Base-by-base conservation (phyloP, 2,113 vertebrate genomes). In the Aleadryas rufinucha region DNA sequence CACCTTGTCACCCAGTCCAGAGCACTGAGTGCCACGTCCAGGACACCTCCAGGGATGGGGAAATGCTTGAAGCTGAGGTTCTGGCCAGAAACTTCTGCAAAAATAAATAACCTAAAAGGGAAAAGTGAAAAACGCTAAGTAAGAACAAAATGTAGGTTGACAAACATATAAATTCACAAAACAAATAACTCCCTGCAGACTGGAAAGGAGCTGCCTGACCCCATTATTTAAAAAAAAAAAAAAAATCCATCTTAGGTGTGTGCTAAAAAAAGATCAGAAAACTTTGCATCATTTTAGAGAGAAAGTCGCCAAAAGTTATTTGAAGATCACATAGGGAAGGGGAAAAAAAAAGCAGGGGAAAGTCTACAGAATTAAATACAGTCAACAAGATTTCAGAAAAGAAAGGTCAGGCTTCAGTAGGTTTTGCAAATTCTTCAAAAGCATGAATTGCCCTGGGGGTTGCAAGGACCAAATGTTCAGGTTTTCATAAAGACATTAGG, bases 351-450 rank as follows among this genome's bases (percentile, higher is more conserved):
- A 10, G 8, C 28, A 87, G 60, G 68, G 23, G 35, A 83, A 92
- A 88, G n/a, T 39, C 42, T 90, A 30, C 71, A 71, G 65, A 95
- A 96, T 90, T 92, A 86, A 91, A 93, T n/a, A 61, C 49, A 93
- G 95, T 90, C 85, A 82, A 88, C 91, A 91, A 82, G 81, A 90
- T 93, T 95, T 87, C 71, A 75, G 75, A 76, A 95, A 93, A 63
- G 74, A 64, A 95, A 97, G 86, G 83, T 93, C 84, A 80, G 41
- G 77, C 84, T 90, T 84, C 74, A 50, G 47, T 75, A 70, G 70
- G 27, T 87, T 81, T 93, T 95, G 87, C 87, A 96, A 79, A 94
- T 96, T 83, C 93, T 95, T 96, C 86, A 95, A 97, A 97, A 94
- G 84, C 87, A 85, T 84, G 64, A 65, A 85, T 92, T 91, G 89